A percentile compares a stretch with the other conserved stretches of the same genome.
Conservation (phyloP, 2,888 invertebrate species). For the Villa cingulata region DNA sequence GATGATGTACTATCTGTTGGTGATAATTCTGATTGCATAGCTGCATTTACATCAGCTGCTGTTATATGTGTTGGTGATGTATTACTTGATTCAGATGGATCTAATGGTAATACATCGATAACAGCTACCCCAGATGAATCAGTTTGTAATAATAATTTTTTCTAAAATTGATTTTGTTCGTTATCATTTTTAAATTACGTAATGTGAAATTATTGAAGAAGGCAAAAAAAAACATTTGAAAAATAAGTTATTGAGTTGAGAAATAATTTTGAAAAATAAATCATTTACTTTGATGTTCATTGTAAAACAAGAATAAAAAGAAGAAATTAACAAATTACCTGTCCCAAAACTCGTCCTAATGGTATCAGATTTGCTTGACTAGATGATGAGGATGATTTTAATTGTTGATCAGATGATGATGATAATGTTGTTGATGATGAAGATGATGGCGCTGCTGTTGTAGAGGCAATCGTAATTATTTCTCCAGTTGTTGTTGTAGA, state of each 20-base stretch:
- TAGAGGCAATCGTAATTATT: slow-evolving; percentile 9
- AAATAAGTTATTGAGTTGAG: too few relatives aligned
- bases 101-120: slow-evolving; percentile 32
- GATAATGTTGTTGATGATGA: too few relatives aligned
- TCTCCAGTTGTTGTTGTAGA: slow-evolving; percentile 1
- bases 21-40: slow-evolving; percentile 19
- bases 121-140: slow-evolving; percentile 24
- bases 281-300: too few relatives aligned
- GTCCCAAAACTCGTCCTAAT: slow-evolving; percentile 28
- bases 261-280: too few relatives aligned
- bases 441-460: too few relatives aligned
- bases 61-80: slow-evolving; percentile 8
- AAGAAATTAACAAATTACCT: too few relatives aligned
- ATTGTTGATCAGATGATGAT: slow-evolving; percentile 7
- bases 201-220: too few relatives aligned
- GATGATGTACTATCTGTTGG: slow-evolving; percentile 26
- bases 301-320: too few relatives aligned
- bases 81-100: slow-evolving; percentile 31
- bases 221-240: too few relatives aligned
- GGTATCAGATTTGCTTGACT: slow-evolving; percentile 12
- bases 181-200: not conserved
- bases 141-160: slow-evolving; percentile 25
- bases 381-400: too few relatives aligned
- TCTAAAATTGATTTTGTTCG: slow-evolving; percentile 19
- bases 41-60: slow-evolving; percentile 13